Evolutionary conservation across 2,113 vertebrate genomes (phyloP).

Genomic region (Psammodynastes pulverulentus): DNA sequence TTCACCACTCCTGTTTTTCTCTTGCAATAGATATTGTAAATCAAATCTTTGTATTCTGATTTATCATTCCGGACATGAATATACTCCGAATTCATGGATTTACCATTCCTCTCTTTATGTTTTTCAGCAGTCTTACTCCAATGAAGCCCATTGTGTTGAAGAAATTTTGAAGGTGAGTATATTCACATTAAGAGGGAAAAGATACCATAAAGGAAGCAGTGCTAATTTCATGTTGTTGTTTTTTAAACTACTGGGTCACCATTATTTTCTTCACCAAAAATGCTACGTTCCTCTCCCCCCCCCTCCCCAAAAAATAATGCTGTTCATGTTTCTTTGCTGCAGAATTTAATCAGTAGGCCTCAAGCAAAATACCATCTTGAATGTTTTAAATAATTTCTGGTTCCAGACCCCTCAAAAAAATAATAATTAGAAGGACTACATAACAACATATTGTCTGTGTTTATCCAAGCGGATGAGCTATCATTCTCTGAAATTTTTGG

Average conservation of each 20-base stretch:
- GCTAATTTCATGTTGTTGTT: background rate
- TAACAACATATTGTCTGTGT: background rate
- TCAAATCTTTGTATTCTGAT: background rate
- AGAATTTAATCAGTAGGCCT: background rate
- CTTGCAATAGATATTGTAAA: background rate
- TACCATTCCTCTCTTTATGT: constrained; percentile 1
- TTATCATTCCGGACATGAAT: background rate
- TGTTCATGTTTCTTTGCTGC: background rate
- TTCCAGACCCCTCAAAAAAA: too few relatives aligned
- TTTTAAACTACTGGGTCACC: too few relatives aligned
- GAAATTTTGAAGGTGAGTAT: constrained; percentile 88
- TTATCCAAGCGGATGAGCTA: background rate
- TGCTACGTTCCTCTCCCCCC: background rate
- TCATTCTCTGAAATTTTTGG: background rate
- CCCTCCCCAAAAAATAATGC: background rate
- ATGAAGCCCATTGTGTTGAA: constrained; percentile 83
- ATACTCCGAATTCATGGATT: background rate
- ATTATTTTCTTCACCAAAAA: background rate
- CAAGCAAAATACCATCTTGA: background rate
- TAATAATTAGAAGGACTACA: background rate
- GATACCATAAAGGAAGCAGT: background rate
- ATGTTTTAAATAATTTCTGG: background rate
- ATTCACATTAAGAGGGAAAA: background rate
- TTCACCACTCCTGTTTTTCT: background rate
- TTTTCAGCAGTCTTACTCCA: constrained; percentile 74